These are phyloP conservation scores for Shinisaurus crocodilurus DNA, from an alignment of 2,113 vertebrate species.

Conservation along the genomic window DNA sequence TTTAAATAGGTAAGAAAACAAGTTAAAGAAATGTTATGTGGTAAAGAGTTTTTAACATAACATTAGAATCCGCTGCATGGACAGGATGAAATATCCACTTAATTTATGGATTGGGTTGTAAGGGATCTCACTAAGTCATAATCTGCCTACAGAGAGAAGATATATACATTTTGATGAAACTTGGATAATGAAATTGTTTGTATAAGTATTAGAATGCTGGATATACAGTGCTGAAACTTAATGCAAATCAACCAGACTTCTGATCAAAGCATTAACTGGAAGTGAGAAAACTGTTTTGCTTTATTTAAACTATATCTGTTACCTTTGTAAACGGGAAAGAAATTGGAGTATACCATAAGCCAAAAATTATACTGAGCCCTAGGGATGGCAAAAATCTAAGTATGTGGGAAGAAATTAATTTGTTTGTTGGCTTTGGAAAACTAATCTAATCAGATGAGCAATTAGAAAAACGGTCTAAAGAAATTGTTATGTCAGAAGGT, in stretches of 20 bases:
- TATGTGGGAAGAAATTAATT: background rate
- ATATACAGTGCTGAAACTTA: background rate
- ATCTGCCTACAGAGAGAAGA: background rate
- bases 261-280: background rate
- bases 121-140: constrained; percentile 5
- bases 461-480: background rate
- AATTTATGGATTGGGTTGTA: background rate
- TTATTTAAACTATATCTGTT: too few species aligned
- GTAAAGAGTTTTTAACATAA: background rate
- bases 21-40: background rate
- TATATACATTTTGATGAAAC: background rate
- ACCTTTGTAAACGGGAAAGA: too few species aligned
- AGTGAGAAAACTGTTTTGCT: background rate
- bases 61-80: too few species aligned
- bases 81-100: background rate
- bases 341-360: background rate
- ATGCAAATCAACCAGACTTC: background rate
- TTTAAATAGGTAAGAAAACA: background rate
- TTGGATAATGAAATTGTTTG: constrained; percentile 12
- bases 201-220: background rate
- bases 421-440: background rate
- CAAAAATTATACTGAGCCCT: background rate
- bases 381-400: background rate
- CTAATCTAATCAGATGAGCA: background rate
- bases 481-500: background rate